Evolutionary conservation across 2,888 invertebrate genomes (phyloP), one percentile per base, ranked within the genome.

Genomic region (Machimus atricapillus): DNA sequence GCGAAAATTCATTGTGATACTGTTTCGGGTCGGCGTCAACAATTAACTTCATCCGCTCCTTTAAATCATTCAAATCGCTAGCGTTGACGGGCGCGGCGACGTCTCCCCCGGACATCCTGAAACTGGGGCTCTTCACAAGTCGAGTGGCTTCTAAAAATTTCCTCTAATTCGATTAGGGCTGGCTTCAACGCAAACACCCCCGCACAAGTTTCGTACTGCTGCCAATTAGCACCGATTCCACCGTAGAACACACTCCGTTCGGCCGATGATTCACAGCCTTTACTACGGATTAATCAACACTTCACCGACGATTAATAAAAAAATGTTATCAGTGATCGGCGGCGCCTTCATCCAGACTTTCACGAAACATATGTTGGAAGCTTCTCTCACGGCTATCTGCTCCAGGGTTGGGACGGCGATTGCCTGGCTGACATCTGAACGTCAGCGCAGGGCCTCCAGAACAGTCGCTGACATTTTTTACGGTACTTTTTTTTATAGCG

Each of bases 1-100:
- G 91, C 1, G 96, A 96, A 91, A 94, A 96, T 86, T 96, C 96
- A 91, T 96, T 96, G 90, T 96, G 96, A 90, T 95, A 96, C 90
- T 96, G 96, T 27, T 93, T 93, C 37, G 96, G 95, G 92, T 96
- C 96, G 37, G 96, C 96, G 88, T 95, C 95, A 12, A 93, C 94
- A 89, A 96, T 96, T 88, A 96, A 91, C 92, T 94, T 94, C 96
- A 96, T 96, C 78, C 96, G 94, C 88, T 94, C 94, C 91, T 95
- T 96, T 43, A 96, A 90, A 88, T 95, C 95, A 90, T 94, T 94
- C 34, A 96, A 92, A 91, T 96, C 95, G 88, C 93, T 93, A 90
- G 94, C 94, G 89, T 94, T 95, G 52, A 96, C 94, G 89, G 94
- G 93, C 90, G 89, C 88, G 87, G 90, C 90, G n/a, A 4, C 19